Evolutionary conservation across 2,797 vertebrate species (phyloP).

Genomic region (Euthynnus affinis): DNA sequence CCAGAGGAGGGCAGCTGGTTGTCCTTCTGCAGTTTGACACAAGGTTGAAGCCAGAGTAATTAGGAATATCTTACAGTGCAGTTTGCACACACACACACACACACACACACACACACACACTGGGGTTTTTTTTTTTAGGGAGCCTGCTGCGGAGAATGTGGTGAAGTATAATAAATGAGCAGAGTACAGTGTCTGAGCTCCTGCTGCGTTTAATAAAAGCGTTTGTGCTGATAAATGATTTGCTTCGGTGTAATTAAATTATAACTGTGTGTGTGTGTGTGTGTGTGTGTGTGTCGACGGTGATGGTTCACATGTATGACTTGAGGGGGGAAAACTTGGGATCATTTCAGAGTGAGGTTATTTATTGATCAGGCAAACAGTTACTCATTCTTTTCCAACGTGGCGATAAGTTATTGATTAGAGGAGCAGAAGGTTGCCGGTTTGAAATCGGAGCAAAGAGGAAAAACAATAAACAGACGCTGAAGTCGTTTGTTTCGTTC

Average conservation of each 20-base stretch:
- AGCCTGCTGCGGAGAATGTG: conserved; percentile 12
- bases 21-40: conserved; percentile 46
- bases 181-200: conserved; percentile 30
- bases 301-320: conserved; percentile 3
- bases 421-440: neutral
- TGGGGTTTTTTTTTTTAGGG: conserved; percentile 17
- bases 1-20: conserved; percentile 35
- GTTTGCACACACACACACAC: neutral
- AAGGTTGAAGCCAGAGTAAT: conserved; percentile 51
- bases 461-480: conserved; percentile 13
- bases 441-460: conserved; percentile 11
- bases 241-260: conserved; percentile 47
- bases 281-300: neutral
- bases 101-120: too few relatives aligned
- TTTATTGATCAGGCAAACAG: conserved; percentile 8
- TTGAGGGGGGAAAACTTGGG: neutral
- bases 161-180: conserved; percentile 34
- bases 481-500: neutral
- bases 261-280: conserved; percentile 16
- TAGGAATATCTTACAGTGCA: conserved; percentile 33
- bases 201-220: conserved; percentile 53
- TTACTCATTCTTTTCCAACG: neutral
- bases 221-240: conserved; percentile 54
- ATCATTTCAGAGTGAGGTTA: neutral
- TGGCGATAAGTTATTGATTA: neutral